Evolutionary conservation across 1,140 invertebrate genomes (phyloP), one percentile per base, ranked within the genome.

Genomic region (Wasmannia auropunctata): DNA sequence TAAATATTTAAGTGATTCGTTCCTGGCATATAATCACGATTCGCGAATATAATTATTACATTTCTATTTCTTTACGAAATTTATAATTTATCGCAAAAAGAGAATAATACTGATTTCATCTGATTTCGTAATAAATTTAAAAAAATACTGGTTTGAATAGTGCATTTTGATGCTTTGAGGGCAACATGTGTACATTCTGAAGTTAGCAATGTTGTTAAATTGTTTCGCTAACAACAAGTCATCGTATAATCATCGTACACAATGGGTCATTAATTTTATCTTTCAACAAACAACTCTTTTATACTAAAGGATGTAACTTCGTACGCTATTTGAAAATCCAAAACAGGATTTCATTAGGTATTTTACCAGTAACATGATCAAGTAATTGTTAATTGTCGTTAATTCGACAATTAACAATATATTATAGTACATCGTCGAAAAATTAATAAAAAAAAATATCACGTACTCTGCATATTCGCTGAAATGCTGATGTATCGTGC

Each of bases 401-500:
- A 40, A 51, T 25, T 72, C 11, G 19, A 60, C n/a, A n/a, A n/a
- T n/a, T n/a, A n/a, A n/a, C n/a, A n/a, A n/a, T 62, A 72, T 46
- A 58, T 43, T 43, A 7, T 28, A 6, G 0, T 72, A 51, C 25
- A 16, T 51, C n/a, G n/a, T 80, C 2, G 14, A 67, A 7, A 58
- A 72, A 34, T 43, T 60, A 56, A 25, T 67, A n/a, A 67, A 54
- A 80, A 62, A 16, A 81, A 46, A 14, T 22, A 1, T 2, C 25
- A 87, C 95, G 92, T 95, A 97, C 97, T 94, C 96, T 96, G 93
- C 97, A 98, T 72, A 97, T 94, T 94, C 96, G 96, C 93, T 98
- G 97, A 95, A 98, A 98, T 37, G 97, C 95, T 76, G 96, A 95
- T 28, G 98, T 97, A 91, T 98, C 97, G 90, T 96, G 95, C 51